Base-by-base conservation (phyloP, 2,888 invertebrate genomes). In the Campaea margaritaria region DNA sequence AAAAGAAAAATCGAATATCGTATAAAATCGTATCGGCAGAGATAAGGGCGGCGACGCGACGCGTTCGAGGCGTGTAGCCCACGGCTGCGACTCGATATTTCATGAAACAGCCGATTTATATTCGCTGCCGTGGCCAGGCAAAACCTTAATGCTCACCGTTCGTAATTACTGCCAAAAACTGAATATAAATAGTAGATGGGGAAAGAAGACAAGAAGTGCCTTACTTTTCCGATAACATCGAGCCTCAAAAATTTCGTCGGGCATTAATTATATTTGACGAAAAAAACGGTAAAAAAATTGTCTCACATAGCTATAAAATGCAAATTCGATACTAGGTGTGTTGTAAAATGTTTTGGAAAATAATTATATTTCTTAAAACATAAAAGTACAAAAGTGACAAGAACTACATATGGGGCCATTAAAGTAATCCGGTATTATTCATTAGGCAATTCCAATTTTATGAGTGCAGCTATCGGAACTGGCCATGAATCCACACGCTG, bases 81-180 rank as follows among this genome's bases (percentile, higher is more conserved):
- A 85, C 85, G 91, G 91, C 89, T 79, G 82, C 75, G 76, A 74
- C 82, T 79, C 90, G 85, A 89, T 91, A 89, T 90, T 91, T 90
- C 88, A 90, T 85, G 89, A 89, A 90, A 89, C 82, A 83, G 77
- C 83, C 91, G 86, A 90, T 92, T 90, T 90, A 87, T 90, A 90
- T 90, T 88, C 90, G 82, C 81, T 81, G 82, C 82, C 77, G 82
- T 74, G 69, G 80, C 73, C 82, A 79, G 78, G 83, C 86, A 79
- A 83, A 87, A 86, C 83, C 84, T 88, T 88, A 85, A 90, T 89
- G 85, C 85, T 82, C 83, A 82, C 73, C 80, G 80, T 81, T 81
- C 84, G 83, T 90, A 91, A 91, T 91, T 90, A 87, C 82, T 79
- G 72, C 72, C 78, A 78, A 84, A 31, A 82, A 78, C 74, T 79